A percentile compares a stretch with the other conserved stretches of the same genome.
Conservation (phyloP, 30 jellyfish, hydroid and myxozoan genomes). For the Sanderia malayensis region DNA sequence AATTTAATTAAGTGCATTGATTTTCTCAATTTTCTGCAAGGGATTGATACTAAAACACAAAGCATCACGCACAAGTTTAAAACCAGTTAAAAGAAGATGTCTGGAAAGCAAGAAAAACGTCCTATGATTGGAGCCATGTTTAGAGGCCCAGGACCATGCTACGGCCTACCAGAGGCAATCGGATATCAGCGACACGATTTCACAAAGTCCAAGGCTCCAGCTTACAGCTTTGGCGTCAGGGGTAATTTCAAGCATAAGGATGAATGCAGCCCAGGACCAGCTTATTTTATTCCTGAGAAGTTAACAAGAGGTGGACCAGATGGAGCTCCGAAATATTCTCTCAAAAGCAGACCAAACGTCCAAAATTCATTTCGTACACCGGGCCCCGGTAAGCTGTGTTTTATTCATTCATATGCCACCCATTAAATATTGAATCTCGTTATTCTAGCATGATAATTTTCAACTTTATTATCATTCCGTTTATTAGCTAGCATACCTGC, state of each 20-base stretch:
- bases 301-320: slow-evolving; percentile 82
- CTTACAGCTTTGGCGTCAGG: slow-evolving; percentile 72
- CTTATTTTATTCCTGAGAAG: slow-evolving; percentile 62
- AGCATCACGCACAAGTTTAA: background rate
- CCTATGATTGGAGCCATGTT: slow-evolving; percentile 94
- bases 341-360: slow-evolving; percentile 73
- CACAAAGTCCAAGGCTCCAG: slow-evolving; percentile 80
- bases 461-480: too few species aligned
- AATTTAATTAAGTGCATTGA: too few species aligned
- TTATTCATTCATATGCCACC: too few species aligned
- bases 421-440: too few species aligned
- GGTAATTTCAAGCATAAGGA: slow-evolving; percentile 46
- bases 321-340: slow-evolving; percentile 85
- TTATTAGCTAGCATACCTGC: too few species aligned
- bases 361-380: slow-evolving; percentile 70
- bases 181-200: slow-evolving; percentile 82
- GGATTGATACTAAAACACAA: background rate
- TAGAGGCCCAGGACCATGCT: slow-evolving; percentile 97
- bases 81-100: too few species aligned
- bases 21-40: too few species aligned
- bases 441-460: too few species aligned
- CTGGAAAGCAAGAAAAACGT: too few species aligned
- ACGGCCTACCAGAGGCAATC: slow-evolving; percentile 69
- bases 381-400: slow-evolving; percentile 80
- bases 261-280: slow-evolving; percentile 91